phyloP scores from a whole-genome alignment of 1,140 invertebrate species.

The Seison nebaliae region DNA sequence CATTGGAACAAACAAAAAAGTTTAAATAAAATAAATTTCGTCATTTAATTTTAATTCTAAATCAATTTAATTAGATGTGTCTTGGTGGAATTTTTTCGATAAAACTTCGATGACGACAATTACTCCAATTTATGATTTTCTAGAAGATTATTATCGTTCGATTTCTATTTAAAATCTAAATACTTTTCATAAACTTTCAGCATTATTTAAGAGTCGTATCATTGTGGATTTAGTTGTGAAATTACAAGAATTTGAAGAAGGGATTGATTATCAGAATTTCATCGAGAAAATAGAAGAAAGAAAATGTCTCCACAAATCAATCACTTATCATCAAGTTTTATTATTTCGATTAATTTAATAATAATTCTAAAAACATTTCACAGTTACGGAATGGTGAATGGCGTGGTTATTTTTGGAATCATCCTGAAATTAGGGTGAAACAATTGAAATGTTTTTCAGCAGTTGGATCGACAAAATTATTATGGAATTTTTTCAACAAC shows the following conservation, averaged over 20 bases:
- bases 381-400: no score
- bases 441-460: no score
- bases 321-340: neutral
- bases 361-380: no score
- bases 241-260: slow-evolving; percentile 2
- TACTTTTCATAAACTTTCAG: neutral
- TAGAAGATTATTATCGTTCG: slow-evolving; percentile 38
- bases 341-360: neutral
- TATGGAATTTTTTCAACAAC: no score
- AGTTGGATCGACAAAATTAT: no score
- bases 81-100: slow-evolving; percentile 67
- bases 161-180: neutral
- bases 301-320: neutral
- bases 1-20: slow-evolving; percentile 56
- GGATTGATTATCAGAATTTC: slow-evolving; percentile 9
- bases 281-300: neutral
- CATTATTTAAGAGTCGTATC: neutral
- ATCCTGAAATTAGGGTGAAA: slow-evolving; percentile 32
- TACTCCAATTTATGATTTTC: slow-evolving; percentile 58
- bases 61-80: no score
- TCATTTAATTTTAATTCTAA: no score
- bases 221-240: neutral
- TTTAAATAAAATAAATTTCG: slow-evolving; percentile 31
- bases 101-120: slow-evolving; percentile 45
- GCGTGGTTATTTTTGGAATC: slow-evolving; percentile 1